phyloP scores from a whole-genome alignment of 2,888 invertebrate genomes.

The Crocallis elinguaria region DNA sequence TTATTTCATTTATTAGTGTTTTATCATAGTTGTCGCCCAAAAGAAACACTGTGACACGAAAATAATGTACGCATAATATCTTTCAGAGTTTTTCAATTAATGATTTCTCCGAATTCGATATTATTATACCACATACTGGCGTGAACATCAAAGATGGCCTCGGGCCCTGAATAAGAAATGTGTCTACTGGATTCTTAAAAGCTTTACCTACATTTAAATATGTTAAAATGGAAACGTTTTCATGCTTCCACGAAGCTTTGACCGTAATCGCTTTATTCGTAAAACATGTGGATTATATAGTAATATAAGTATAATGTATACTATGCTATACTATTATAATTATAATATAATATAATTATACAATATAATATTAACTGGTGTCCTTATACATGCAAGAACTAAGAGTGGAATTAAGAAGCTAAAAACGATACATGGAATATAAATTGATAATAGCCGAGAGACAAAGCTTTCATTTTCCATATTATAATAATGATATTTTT shows the following conservation, averaged over 20 bases:
- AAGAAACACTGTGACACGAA: too few species aligned
- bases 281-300: neutral
- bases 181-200: conserved; percentile 8
- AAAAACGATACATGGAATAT: too few species aligned
- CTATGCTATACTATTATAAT: neutral
- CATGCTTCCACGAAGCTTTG: neutral
- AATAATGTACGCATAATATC: too few species aligned
- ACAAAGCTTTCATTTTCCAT: conserved; percentile 1
- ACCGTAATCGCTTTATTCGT: neutral
- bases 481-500: neutral
- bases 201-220: conserved; percentile 9
- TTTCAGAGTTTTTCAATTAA: neutral
- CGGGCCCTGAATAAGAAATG: conserved; percentile 5
- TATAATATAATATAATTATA: neutral
- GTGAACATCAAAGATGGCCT: conserved; percentile 5
- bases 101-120: neutral
- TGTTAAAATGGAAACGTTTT: conserved; percentile 1
- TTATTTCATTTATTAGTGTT: too few species aligned
- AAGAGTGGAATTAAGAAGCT: too few species aligned
- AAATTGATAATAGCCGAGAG: conserved; percentile 4
- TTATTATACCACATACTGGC: neutral
- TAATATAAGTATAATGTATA: neutral
- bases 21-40: too few species aligned
- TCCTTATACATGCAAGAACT: too few species aligned
- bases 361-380: too few species aligned